Evolutionary conservation across 1,140 invertebrate genomes (phyloP).

Genomic region (Catajapyx aquilonaris): DNA sequence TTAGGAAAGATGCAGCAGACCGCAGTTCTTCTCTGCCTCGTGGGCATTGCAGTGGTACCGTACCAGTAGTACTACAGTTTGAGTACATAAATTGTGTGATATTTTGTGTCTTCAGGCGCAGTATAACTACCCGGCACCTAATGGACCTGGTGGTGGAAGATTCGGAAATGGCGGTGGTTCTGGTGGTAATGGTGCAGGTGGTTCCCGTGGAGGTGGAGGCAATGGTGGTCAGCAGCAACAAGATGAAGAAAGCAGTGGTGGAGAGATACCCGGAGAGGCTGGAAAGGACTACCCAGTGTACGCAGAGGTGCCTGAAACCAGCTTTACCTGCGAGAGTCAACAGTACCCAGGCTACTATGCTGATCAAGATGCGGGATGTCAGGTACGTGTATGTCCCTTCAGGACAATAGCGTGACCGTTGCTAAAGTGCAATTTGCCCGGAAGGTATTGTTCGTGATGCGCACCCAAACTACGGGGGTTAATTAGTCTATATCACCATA

Average conservation of each 20-base stretch:
- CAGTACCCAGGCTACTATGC: conserved; percentile 25
- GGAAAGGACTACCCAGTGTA: conserved; percentile 24
- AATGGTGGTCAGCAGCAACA: not conserved
- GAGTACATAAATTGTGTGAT: not conserved
- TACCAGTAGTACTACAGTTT: not conserved
- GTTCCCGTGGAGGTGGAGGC: not conserved
- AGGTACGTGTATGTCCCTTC: conserved; percentile 16
- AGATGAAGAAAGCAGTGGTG: not conserved
- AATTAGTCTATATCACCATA: not conserved
- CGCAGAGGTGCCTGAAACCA: conserved; percentile 19
- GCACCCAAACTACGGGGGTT: not conserved
- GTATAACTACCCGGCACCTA: not conserved
- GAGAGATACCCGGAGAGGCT: conserved; percentile 7
- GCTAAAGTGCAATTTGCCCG: not conserved
- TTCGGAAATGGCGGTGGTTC: not conserved
- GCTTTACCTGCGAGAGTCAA: conserved; percentile 22
- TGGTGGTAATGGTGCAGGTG: not conserved
- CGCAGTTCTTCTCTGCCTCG: not conserved
- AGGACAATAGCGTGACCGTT: not conserved
- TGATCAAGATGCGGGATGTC: conserved; percentile 23
- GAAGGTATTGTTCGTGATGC: not conserved
- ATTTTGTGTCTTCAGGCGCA: not conserved
- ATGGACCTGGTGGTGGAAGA: too few relatives aligned
- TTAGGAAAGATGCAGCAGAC: not conserved
- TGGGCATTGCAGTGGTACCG: not conserved